Base-by-base conservation (phyloP, 2,797 vertebrate genomes). In the Tarsius wallacei region DNA sequence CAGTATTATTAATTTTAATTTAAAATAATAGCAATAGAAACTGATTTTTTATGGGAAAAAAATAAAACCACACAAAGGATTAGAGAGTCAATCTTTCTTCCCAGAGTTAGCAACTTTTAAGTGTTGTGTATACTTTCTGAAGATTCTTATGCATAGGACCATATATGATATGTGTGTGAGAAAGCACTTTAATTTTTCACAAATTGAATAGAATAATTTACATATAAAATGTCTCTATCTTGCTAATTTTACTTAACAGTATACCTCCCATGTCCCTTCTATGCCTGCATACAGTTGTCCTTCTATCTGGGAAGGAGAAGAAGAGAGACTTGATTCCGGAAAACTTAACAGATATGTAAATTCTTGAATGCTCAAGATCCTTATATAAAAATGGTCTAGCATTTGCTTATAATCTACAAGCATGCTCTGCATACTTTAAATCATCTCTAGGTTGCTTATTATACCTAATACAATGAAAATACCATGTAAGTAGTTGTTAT, bases 1-100 rank as follows among this genome's bases (percentile, higher is more conserved):
- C n/a, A 84, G 49, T 64, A 53, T 51, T 78, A 42, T 42, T 42
- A 5, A n/a, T 68, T 33, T 33, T 68, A 91, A 95, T 93, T 91
- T 96, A 33, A 11, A 53, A 57, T 61, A 24, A 4, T 36, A 68
- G 8, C 57, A 55, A 73, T 42, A 36, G 71, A 94, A 95, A 78
- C 11, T 17, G 10, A 8, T 55, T 82, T 70, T 16, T 22, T 51
- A 96, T 53, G 19, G 22, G 33, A 66, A 21, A 31, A 68, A 59
- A 77, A 53, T 33, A 10, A 82, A 77, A 73, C 24, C 36, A 64
- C 36, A 15, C 31, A 4, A 49, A 87, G 19, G 21, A 36, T 80
- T 74, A 33, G 19, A 78, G 21, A 84, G 7, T 36, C 74, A 74
- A 86, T 17, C 24, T 84, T 95, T 87, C n/a, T 63, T 2, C 22